Evolutionary conservation across 1,140 invertebrate genomes (phyloP).

Genomic region (Ips typographus): DNA sequence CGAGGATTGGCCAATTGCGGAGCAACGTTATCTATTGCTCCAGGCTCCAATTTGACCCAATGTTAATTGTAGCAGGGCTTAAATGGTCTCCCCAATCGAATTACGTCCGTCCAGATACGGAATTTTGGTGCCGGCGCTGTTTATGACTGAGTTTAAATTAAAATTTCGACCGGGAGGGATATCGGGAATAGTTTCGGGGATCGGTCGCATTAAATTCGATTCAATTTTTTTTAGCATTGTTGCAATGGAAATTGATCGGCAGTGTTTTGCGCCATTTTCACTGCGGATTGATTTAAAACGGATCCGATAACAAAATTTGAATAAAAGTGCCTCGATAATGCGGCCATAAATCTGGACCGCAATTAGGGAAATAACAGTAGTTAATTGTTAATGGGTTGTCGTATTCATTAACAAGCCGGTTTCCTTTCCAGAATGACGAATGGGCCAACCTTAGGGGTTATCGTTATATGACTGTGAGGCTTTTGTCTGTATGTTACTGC

Average conservation of each 20-base stretch:
- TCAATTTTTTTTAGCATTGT: constrained; percentile 15
- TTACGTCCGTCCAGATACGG: constrained; percentile 29
- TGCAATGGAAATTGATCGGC: background rate
- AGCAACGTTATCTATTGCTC: constrained; percentile 27
- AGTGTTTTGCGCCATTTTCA: background rate
- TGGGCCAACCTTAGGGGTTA: constrained; percentile 8
- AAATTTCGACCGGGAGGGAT: constrained; percentile 27
- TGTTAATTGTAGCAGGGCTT: constrained; percentile 28
- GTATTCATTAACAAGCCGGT: constrained; percentile 20
- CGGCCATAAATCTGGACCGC: constrained; percentile 12
- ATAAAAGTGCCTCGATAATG: constrained; percentile 15
- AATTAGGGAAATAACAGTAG: constrained; percentile 24
- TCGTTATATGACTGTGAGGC: background rate
- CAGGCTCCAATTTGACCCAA: constrained; percentile 27
- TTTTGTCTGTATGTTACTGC: no score
- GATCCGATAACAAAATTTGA: background rate
- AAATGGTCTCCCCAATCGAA: constrained; percentile 29
- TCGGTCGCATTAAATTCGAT: constrained; percentile 8
- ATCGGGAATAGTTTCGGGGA: background rate
- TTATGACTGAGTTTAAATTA: constrained; percentile 30
- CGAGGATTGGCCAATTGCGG: constrained; percentile 31
- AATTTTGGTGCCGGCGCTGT: constrained; percentile 20
- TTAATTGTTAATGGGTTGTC: constrained; percentile 29
- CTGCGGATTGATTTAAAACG: background rate
- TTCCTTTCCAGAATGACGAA: constrained; percentile 17